Percentiles rank a stretch among this genome's conserved stretches.
phyloP scores from a whole-genome alignment of 2,797 vertebrate genomes.

The Muscicapa comitata region DNA sequence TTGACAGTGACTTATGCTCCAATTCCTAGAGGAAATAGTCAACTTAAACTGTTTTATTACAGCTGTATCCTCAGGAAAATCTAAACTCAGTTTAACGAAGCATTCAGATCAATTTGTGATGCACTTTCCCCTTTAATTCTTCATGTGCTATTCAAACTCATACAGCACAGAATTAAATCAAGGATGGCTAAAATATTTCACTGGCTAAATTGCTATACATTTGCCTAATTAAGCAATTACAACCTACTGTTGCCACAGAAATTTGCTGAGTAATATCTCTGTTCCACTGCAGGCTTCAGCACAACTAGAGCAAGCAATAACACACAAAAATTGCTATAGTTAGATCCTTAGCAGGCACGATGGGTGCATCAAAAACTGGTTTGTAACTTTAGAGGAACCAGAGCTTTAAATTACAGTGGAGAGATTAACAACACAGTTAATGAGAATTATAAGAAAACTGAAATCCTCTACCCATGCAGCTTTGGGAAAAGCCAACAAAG shows the following conservation, averaged over 20 bases:
- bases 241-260: not conserved
- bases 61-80: not conserved
- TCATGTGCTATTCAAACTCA: not conserved
- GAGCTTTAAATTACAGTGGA: not conserved
- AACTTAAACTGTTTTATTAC: not conserved
- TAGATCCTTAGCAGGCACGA: not conserved
- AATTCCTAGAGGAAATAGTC: not conserved
- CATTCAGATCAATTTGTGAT: not conserved
- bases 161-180: not conserved
- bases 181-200: not conserved
- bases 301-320: not conserved
- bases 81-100: not conserved
- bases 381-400: not conserved
- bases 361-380: not conserved
- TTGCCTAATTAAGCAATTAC: constrained; percentile 21
- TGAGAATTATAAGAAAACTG: not conserved
- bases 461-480: not conserved
- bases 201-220: not conserved
- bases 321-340: not conserved
- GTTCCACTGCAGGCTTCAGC: not conserved
- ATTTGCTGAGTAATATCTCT: constrained; percentile 24
- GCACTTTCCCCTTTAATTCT: not conserved
- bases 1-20: not conserved
- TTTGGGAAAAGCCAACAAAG: not conserved
- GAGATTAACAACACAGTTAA: not conserved